Conservation (phyloP, 2,888 invertebrate species). For the Lycia hirtaria region DNA sequence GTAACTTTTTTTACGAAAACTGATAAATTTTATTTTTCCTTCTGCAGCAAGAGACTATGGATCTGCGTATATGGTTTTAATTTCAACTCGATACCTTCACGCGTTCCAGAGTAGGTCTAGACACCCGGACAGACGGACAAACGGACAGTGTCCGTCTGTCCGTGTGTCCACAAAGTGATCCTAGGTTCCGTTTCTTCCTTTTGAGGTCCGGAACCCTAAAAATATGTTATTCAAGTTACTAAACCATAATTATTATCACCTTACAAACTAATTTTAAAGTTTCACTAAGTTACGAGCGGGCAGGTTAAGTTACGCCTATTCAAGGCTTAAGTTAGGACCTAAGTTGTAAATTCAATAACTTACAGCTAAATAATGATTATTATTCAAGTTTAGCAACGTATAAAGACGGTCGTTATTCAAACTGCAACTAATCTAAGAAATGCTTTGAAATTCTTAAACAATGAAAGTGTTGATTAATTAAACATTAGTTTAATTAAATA, state of each 20-base stretch:
- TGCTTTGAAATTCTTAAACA: slow-evolving; percentile 1
- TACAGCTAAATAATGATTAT: slow-evolving; percentile 17
- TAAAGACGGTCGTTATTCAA: neutral
- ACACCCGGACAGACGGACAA: too few relatives aligned
- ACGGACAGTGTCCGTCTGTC: too few relatives aligned
- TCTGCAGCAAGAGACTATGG: too few relatives aligned
- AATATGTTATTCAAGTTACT: too few relatives aligned
- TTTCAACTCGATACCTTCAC: too few relatives aligned
- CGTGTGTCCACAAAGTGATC: too few relatives aligned
- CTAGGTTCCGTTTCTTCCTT: neutral
- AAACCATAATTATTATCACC: neutral
- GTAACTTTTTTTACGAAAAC: too few relatives aligned
- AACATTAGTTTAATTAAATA: too few relatives aligned
- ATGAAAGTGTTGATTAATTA: too few relatives aligned
- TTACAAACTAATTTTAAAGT: slow-evolving; percentile 22
- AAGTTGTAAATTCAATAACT: slow-evolving; percentile 23
- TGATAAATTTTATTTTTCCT: too few relatives aligned
- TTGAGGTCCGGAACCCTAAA: neutral
- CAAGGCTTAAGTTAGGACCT: slow-evolving; percentile 16
- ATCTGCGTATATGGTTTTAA: too few relatives aligned
- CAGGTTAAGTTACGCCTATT: slow-evolving; percentile 10
- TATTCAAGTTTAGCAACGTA: slow-evolving; percentile 11
- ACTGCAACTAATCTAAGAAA: neutral
- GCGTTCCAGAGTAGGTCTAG: too few relatives aligned
- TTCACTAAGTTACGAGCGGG: slow-evolving; percentile 19